Conservation (phyloP, 2,113 vertebrate species). For the Brevimyrus niger region DNA sequence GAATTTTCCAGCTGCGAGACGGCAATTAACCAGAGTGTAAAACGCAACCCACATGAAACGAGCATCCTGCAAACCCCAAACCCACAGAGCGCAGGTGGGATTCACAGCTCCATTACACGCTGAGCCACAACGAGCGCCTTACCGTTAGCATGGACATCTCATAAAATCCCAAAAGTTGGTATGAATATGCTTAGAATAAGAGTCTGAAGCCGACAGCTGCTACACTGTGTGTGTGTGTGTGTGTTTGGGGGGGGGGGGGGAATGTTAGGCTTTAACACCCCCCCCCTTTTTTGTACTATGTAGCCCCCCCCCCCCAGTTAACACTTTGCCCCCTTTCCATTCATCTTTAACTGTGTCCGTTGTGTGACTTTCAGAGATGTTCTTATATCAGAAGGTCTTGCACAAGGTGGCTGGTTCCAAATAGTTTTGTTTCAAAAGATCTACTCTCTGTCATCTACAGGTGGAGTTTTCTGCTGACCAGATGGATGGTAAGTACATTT, state of each 20-base stretch:
- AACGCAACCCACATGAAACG: neutral
- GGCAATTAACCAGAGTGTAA: neutral
- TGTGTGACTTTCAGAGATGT: neutral
- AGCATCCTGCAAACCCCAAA: neutral
- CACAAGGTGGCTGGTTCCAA: neutral
- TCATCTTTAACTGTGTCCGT: neutral
- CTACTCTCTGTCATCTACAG: constrained; percentile 69
- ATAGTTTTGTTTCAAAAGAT: constrained; percentile 38
- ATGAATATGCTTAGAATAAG: neutral
- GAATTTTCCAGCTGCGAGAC: neutral
- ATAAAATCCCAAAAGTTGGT: neutral
- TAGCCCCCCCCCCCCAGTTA: neutral
- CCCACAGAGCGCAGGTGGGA: neutral
- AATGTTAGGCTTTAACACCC: too few relatives aligned
- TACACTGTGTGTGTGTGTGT: neutral
- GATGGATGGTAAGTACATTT: constrained; percentile 69
- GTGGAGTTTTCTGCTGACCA: constrained; percentile 73
- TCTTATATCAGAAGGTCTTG: neutral
- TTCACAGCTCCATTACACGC: neutral
- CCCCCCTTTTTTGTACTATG: too few relatives aligned
- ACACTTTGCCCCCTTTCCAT: too few relatives aligned
- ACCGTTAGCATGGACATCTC: neutral
- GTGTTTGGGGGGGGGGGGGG: too few relatives aligned
- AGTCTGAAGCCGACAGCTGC: neutral
- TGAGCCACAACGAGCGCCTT: neutral